phyloP scores from a whole-genome alignment of 2,888 invertebrate species.

The Heliconius ismenius region DNA sequence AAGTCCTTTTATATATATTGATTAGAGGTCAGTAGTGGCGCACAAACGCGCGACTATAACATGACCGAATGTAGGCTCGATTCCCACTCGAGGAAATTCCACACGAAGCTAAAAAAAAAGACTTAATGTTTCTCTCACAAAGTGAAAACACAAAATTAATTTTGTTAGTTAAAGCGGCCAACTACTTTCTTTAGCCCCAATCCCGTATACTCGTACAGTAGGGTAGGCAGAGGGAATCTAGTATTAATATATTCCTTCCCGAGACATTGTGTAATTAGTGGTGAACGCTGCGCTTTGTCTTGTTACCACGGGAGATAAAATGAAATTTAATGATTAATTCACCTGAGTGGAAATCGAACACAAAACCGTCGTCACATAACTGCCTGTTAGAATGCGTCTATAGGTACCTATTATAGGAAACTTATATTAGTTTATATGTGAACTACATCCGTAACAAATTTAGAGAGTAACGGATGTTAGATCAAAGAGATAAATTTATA shows the following conservation, averaged over 20 bases:
- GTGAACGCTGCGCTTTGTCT: too few relatives aligned
- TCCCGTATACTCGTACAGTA: not conserved
- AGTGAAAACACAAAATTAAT: not conserved
- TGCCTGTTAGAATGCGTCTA: too few relatives aligned
- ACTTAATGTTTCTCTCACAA: too few relatives aligned
- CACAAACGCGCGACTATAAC: too few relatives aligned
- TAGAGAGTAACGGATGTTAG: not conserved
- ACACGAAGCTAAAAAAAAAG: too few relatives aligned
- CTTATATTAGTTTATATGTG: not conserved
- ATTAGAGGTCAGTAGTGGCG: too few relatives aligned
- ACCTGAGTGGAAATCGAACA: not conserved
- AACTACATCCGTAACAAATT: slow-evolving; percentile 10
- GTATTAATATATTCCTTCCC: not conserved
- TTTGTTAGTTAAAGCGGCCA: not conserved
- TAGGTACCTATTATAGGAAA: too few relatives aligned
- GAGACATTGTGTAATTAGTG: not conserved
- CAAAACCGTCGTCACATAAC: not conserved
- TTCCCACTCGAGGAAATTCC: too few relatives aligned
- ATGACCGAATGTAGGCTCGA: too few relatives aligned
- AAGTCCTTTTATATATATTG: too few relatives aligned
- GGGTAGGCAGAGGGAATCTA: not conserved
- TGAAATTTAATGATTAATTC: not conserved
- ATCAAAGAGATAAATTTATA: slow-evolving; percentile 6
- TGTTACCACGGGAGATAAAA: not conserved
- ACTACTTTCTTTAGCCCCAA: not conserved